phyloP scores from a whole-genome alignment of 2,113 vertebrate species.

The Eubucco bourcierii region DNA sequence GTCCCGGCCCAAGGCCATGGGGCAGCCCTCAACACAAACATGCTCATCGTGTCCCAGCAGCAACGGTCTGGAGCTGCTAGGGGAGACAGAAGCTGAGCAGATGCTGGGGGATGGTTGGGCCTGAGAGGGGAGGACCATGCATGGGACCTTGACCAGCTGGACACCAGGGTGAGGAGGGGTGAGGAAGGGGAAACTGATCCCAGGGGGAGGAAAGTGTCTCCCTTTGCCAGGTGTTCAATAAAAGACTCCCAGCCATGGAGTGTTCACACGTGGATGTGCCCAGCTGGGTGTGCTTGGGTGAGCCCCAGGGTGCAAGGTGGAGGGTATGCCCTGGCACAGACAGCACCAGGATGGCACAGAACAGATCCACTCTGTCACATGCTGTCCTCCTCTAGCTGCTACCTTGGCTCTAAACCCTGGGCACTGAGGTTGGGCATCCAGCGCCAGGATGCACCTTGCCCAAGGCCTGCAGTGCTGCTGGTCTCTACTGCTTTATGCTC shows the following conservation, averaged over 20 bases:
- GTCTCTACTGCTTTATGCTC: neutral
- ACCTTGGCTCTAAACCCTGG: rapidly evolving
- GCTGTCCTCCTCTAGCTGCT: neutral
- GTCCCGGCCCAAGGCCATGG: neutral
- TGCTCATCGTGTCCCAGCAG: neutral
- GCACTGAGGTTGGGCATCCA: neutral
- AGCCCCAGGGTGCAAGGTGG: neutral
- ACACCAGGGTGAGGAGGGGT: neutral
- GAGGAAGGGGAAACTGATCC: neutral
- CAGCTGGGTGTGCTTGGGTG: neutral
- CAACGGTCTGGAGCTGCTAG: neutral
- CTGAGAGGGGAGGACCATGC: rapidly evolving
- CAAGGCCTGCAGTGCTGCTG: neutral
- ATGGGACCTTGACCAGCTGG: neutral
- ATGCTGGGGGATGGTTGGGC: neutral
- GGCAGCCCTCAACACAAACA: rapidly evolving
- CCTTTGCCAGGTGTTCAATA: neutral
- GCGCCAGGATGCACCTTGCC: neutral
- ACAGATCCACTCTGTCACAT: neutral
- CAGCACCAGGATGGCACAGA: neutral
- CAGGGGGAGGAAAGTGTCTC: neutral
- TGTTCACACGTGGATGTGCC: neutral
- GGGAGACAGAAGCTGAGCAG: neutral
- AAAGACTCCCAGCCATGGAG: neutral
- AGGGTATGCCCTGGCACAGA: neutral